Base-by-base conservation (phyloP, 2,797 vertebrate genomes). In the Centropyge bicolor region DNA sequence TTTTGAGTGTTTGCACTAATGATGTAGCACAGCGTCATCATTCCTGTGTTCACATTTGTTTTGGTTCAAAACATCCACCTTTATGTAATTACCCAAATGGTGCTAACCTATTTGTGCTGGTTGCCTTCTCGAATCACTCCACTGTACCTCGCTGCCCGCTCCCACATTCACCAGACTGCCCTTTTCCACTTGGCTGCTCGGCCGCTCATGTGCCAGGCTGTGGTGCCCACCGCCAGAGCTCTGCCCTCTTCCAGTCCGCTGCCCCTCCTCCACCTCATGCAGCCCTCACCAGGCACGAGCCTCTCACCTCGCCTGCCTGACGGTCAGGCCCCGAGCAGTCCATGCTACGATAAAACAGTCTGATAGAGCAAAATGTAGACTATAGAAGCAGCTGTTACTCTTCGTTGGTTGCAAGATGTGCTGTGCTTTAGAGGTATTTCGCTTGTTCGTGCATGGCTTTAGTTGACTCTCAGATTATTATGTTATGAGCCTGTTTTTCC, bases 141-240 rank as follows among this genome's bases (percentile, higher is more conserved):
- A 66, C 63, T 43, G 49, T 69, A 66, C 24, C 64, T 85, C 61
- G 19, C 49, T 64, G 20, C 27, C 51, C 45, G 36, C 57, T 83
- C 76, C 55, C 71, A 87, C 56, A 84, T 86, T 90, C 90, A 90
- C 86, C 93, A 95, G 91, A 92, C 87, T 91, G 93, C 80, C 72
- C 89, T 89, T 91, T 95, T 95, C 91, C 93, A 91, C 90, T 89
- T 88, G 90, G 85, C 75, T 94, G 91, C 84, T 59, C 71, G 73
- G 77, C 79, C 38, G 40, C 59, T 81, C 72, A 22, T 79, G 66
- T 81, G 77, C 82, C 90, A 81, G 78, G 76, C 86, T 86, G 80
- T 59, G 80, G 88, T 85, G 79, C 81, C 86, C 90, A 85, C 70
- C 89, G 88, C 89, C 83, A 88, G 80, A 74, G 86, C 79, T 77